Base-by-base conservation (phyloP, 2,113 vertebrate species). In the Oophaga pumilio region DNA sequence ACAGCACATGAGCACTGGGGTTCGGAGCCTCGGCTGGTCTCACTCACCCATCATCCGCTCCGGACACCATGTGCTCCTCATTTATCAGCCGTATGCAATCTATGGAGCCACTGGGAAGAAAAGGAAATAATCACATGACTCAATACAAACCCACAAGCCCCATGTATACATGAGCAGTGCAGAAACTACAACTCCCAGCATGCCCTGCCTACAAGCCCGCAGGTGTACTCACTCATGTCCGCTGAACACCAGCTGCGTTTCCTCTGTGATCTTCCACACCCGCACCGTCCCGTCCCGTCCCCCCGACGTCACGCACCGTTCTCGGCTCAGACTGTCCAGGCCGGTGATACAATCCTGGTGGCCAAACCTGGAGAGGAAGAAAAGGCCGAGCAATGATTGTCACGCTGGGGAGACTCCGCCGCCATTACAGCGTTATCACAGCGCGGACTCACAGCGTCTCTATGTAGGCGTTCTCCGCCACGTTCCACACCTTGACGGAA, bases 71-170 rank as follows among this genome's bases (percentile, higher is more conserved):
- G 91, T 98, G 96, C 77, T 99, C 98, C 92, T 99, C 98, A 0
- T 98, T 99, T 92, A 99, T 97, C 24, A 99, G 96, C 91, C 99
- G 97, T 84, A 99, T 90, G 52, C 97, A 99, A 90, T 99, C 98
- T 0, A 99, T 98, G 22, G 98, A 99, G 60, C 97, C 96, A 87
- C 98, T 99, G 52, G 0, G 57, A 81, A 33, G 17, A 10, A 17
- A 33, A 0, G 18, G 9, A 76, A 52, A 76, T 11, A 76, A 76
- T 12, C 7, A 28, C 2, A 33, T 18, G 26, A 73, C 18, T 3
- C 17, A 8, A 49, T 2, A 0, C 49, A 7, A 22, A 20, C 71
- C 18, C 49, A 49, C 10, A 74, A 2, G 7, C 5, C 28, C 1
- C 1, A 0, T 33, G 24, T 69, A 43, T 43, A 43, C 33, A 43